Conservation (phyloP, 2,113 vertebrate genomes). For the Fregetta grallaria region DNA sequence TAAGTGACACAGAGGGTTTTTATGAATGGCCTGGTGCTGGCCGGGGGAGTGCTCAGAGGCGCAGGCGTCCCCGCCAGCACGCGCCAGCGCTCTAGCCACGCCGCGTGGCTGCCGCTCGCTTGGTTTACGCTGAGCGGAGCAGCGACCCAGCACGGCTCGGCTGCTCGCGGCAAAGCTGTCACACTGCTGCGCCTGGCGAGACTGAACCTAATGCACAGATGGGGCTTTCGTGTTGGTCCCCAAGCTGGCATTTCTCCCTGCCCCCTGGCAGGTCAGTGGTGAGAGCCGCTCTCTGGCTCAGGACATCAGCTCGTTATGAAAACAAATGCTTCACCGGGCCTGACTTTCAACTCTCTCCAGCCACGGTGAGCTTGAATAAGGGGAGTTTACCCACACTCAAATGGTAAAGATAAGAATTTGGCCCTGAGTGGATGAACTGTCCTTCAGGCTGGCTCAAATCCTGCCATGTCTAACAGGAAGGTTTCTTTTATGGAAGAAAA, state of each 20-base stretch:
- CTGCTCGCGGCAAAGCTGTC: neutral
- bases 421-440: neutral
- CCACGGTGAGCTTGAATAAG: neutral
- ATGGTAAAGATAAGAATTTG: neutral
- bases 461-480: neutral
- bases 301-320: neutral
- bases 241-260: neutral
- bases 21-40: neutral
- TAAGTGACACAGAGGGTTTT: fast-evolving
- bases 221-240: neutral
- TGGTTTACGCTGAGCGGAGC: neutral
- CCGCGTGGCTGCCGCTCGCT: neutral
- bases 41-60: neutral
- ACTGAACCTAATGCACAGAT: fast-evolving
- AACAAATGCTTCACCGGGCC: neutral
- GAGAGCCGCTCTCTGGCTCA: neutral
- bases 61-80: fast-evolving
- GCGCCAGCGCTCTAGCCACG: neutral
- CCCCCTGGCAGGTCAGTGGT: neutral
- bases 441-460: neutral
- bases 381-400: too few relatives aligned
- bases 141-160: neutral
- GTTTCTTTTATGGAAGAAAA: neutral
- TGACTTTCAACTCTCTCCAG: neutral
- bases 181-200: fast-evolving